phyloP scores from a whole-genome alignment of 1,140 invertebrate species.

The Battus philenor region DNA sequence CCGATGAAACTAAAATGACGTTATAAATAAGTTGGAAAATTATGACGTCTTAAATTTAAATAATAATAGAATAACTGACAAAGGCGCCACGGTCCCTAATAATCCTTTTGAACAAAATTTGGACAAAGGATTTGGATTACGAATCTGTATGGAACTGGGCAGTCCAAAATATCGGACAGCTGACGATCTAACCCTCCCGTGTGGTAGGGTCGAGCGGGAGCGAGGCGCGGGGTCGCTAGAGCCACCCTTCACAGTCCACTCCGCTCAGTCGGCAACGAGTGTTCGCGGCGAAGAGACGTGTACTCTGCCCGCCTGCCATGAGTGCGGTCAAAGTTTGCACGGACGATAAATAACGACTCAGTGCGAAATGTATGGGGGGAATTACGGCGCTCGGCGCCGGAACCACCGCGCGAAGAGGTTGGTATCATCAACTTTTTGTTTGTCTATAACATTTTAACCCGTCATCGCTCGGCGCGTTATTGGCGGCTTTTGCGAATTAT shows the following conservation, averaged over 20 bases:
- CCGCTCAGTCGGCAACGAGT: not conserved
- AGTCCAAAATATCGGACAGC: conserved; percentile 1
- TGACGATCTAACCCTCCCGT: conserved; percentile 1
- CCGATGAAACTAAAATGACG: no score
- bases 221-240: not conserved
- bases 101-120: conserved; percentile 7
- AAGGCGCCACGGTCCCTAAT: not conserved
- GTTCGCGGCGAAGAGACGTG: not conserved
- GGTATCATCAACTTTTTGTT: conserved; percentile 1
- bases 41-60: not conserved
- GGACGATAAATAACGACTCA: conserved; percentile 5
- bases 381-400: not conserved
- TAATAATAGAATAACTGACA: conserved; percentile 8
- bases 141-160: conserved; percentile 5
- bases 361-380: conserved; percentile 2
- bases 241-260: not conserved
- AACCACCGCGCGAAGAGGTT: not conserved
- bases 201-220: not conserved
- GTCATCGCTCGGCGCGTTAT: not conserved
- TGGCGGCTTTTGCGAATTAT: not conserved
- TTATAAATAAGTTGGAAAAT: no score
- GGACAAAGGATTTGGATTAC: conserved; percentile 4
- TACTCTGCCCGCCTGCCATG: not conserved
- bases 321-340: conserved; percentile 5
- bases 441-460: not conserved